Evolutionary conservation across 2,888 invertebrate species (phyloP), one percentile per base, ranked within the genome.

Genomic region (Melieria picta): DNA sequence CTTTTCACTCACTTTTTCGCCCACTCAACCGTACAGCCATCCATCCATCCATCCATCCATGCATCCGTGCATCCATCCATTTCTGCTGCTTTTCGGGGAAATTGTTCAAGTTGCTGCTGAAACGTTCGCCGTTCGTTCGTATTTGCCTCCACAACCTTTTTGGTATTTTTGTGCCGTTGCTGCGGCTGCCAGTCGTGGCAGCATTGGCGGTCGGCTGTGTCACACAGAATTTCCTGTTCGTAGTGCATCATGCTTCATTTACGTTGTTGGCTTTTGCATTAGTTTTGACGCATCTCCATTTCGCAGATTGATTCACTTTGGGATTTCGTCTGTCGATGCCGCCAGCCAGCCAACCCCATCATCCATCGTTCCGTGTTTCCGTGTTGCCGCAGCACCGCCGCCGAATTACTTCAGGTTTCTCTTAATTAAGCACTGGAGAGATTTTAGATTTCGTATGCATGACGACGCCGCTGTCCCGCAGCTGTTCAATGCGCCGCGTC

Each of bases 171-270:
- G 10, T 30, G 11, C 9, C 2, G 7, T 5, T 65, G 42, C 13
- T 13, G 48, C 30, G 30, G 48, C 48, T 63, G 48, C n/a, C 48
- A 30, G 30, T 30, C 30, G 30, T 30, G 30, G 16, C 52, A 52
- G 13, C 52, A 48, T 10, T 11, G 11, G 11, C 50, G 11, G 7
- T 50, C 50, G 50, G 4, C 57, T 55, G 42, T 46, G 46, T 46
- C 13, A 16, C 13, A 45, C 62, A 45, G 13, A 16, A 69, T 69
- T 69, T 63, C 62, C 69, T 56, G 63, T 63, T 69, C 63, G 69
- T 4, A 63, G 63, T 62, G 55, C 63, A 62, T 69, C 66, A 67
- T 63, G 72, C 72, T 72, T 67, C 72, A 72, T 72, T 72, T 72
- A 60, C 61, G 43, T 64, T 56, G 47, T 72, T 67, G 67, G 67